phyloP scores from a whole-genome alignment of 1,140 invertebrate species.

The Aphaenogaster floridana region DNA sequence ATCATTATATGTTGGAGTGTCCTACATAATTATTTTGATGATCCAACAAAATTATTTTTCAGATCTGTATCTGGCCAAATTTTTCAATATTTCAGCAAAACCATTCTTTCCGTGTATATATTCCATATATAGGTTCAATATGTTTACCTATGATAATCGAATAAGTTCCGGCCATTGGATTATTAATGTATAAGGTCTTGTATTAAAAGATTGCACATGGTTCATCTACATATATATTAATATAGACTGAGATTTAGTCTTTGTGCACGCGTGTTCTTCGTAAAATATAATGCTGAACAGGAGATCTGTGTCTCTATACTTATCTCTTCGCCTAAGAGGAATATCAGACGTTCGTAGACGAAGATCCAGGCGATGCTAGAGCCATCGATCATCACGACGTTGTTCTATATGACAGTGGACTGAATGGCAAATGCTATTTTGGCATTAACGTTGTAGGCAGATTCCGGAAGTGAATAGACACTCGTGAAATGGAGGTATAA shows the following conservation, averaged over 20 bases:
- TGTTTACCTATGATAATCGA: neutral
- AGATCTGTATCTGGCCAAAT: too few relatives aligned
- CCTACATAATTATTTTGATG: too few relatives aligned
- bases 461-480: conserved; percentile 79
- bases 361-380: neutral
- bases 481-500: conserved; percentile 80
- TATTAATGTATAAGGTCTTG: neutral
- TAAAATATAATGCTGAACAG: neutral
- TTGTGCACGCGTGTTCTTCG: neutral
- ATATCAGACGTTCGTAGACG: neutral
- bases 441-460: conserved; percentile 80
- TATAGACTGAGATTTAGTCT: neutral
- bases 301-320: neutral
- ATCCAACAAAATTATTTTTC: too few relatives aligned
- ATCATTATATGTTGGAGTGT: too few relatives aligned
- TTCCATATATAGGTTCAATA: neutral
- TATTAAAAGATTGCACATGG: neutral
- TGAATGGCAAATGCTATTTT: conserved; percentile 81
- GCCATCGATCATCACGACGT: conserved; percentile 80
- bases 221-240: neutral
- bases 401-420: conserved; percentile 74
- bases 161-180: neutral
- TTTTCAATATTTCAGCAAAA: too few relatives aligned
- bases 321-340: neutral
- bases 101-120: too few relatives aligned